These are phyloP conservation scores for Synanthedon formicaeformis DNA, from an alignment of 2,888 invertebrate species.

Conservation along the genomic window DNA sequence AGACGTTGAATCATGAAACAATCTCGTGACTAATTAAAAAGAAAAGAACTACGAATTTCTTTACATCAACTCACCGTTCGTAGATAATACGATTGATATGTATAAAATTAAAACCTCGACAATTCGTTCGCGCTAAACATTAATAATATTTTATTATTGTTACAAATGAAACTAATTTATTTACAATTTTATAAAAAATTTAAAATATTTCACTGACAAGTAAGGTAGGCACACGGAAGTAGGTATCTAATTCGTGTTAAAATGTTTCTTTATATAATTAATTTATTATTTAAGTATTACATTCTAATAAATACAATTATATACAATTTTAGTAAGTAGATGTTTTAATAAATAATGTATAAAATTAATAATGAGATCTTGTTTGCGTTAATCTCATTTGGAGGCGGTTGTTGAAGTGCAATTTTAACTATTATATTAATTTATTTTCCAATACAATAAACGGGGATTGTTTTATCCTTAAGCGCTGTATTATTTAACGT, in stretches of 20 bases:
- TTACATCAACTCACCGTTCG: conserved; percentile 16
- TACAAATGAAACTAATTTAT: not conserved
- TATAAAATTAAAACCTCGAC: conserved; percentile 63
- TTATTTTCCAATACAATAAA: not conserved
- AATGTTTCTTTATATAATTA: not conserved
- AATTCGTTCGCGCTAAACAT: conserved; percentile 10
- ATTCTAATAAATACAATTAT: not conserved
- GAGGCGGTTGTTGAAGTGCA: conserved; percentile 1
- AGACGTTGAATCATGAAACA: no score
- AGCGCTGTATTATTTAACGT: no score
- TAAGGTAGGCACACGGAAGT: conserved; percentile 61
- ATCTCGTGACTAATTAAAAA: no score
- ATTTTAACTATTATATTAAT: not conserved
- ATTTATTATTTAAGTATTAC: not conserved
- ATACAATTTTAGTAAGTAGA: conserved; percentile 6
- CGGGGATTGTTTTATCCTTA: no score
- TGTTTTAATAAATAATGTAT: conserved; percentile 27
- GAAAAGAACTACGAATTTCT: not conserved
- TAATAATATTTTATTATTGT: not conserved
- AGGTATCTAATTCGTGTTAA: conserved; percentile 31
- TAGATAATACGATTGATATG: conserved; percentile 59
- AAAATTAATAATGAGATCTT: conserved; percentile 61
- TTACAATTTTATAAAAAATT: conserved; percentile 19
- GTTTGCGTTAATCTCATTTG: conserved; percentile 61
- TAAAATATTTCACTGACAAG: conserved; percentile 29